A percentile compares a stretch with the other conserved stretches of the same genome.
Conservation (phyloP, 2,113 vertebrate species). For the Tichodroma muraria region DNA sequence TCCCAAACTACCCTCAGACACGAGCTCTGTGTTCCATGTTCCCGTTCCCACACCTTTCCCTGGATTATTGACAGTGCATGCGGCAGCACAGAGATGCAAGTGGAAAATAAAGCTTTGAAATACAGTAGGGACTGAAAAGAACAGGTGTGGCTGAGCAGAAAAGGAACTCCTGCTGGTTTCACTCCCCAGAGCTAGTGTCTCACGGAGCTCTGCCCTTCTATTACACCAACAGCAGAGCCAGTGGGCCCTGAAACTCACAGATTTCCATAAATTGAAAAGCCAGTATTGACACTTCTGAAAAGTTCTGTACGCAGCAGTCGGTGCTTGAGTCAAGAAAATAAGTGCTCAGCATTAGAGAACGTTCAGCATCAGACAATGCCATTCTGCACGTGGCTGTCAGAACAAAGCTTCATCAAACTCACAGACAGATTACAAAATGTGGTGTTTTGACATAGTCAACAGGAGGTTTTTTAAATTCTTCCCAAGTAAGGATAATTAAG, state of each 20-base stretch:
- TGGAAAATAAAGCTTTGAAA: not conserved
- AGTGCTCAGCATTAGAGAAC: not conserved
- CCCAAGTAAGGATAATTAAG: conserved; percentile 6
- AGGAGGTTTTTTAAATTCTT: conserved; percentile 32
- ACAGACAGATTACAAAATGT: conserved; percentile 20
- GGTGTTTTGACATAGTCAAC: conserved; percentile 37
- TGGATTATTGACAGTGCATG: not conserved
- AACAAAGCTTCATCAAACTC: not conserved
- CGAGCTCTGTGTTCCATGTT: fast-evolving
- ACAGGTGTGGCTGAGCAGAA: not conserved
- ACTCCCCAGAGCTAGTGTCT: not conserved
- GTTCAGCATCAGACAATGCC: not conserved
- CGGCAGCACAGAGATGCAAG: not conserved
- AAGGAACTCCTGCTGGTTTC: not conserved
- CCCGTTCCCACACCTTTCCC: not conserved
- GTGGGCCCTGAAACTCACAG: not conserved
- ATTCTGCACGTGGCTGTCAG: not conserved
- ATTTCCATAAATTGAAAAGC: not conserved
- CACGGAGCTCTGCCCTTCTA: not conserved
- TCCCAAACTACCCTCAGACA: not conserved
- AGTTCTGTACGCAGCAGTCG: not conserved
- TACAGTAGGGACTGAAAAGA: not conserved
- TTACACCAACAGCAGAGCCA: not conserved
- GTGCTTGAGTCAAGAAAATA: not conserved
- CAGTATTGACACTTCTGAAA: not conserved